Base-by-base conservation (phyloP, 2,888 invertebrate genomes). In the Dexiosoma caninum region DNA sequence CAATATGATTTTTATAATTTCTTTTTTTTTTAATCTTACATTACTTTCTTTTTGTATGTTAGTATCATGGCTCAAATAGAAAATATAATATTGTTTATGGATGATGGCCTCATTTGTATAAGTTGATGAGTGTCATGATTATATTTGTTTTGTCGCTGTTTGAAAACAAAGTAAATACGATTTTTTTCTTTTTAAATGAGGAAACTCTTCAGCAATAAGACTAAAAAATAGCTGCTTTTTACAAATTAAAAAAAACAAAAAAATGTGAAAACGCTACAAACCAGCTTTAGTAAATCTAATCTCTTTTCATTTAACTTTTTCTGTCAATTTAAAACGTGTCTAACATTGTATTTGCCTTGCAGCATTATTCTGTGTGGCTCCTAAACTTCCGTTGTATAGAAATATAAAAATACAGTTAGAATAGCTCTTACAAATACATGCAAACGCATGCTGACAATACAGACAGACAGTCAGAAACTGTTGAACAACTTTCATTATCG, bases 61-160 rank as follows among this genome's bases (percentile, higher is more conserved):
- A 6, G 21, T n/a, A n/a, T 53, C 12, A n/a, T 53, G 53, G 6
- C 21, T 49, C 30, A 14, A 23, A 70, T 42, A 64, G 12, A 46
- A 67, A 62, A 71, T 57, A 57, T 51, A 69, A 69, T 21, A 35
- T 30, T 35, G 14, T 23, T 49, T 55, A 70, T 64, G 53, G 27
- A 46, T 74, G 69, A 37, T 82, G 76, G 62, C 76, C 76, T 77
- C 81, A 74, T 80, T 74, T 74, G 57, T 46, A 70, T 69, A 59
- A 49, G 78, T 59, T 72, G 49, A 60, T 75, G 78, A 80, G 84
- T 82, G 84, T 82, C 78, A 83, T 84, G 83, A 83, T 84, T 83
- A 83, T 84, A 82, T 84, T 84, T 84, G 72, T 83, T 84, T 84
- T 84, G 83, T 82, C 83, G 79, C 83, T 82, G 53, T 82, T 77